These are phyloP conservation scores for Vombatus ursinus DNA, from an alignment of 2,113 vertebrate genomes.

Conservation along the genomic window DNA sequence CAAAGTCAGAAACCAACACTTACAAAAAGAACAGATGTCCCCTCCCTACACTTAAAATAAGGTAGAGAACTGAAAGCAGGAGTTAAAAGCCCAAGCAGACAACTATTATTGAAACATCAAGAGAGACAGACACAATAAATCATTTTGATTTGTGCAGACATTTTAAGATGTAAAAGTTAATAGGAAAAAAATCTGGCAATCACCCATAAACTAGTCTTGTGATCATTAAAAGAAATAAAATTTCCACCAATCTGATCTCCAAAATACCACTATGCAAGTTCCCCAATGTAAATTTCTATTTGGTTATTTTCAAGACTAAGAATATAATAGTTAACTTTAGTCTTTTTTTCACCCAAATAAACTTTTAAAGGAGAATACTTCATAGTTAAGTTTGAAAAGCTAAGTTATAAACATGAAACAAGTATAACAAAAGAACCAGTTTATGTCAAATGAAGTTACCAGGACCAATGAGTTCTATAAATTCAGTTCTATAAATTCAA, in stretches of 20 bases:
- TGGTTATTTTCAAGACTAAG: neutral
- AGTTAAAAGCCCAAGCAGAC: neutral
- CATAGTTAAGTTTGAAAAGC: neutral
- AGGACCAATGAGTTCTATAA: neutral
- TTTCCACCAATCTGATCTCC: neutral
- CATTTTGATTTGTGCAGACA: neutral
- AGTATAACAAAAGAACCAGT: neutral
- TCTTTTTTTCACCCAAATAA: neutral
- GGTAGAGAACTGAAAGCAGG: neutral
- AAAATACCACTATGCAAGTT: neutral
- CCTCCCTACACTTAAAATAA: neutral
- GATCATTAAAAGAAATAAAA: conserved; percentile 9
- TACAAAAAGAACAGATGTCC: neutral
- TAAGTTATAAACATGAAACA: neutral
- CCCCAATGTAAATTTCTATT: neutral
- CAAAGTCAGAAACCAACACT: conserved; percentile 16
- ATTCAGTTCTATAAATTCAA: neutral
- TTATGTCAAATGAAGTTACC: neutral
- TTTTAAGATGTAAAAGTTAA: neutral
- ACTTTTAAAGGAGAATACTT: neutral
- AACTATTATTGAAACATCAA: neutral
- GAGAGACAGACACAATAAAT: neutral
- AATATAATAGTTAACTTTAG: neutral
- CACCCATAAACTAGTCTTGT: neutral
- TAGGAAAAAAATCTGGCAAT: neutral